Percentiles rank a stretch among this genome's conserved stretches.
phyloP scores from a whole-genome alignment of 1,140 invertebrate genomes.

The Diabrotica virgifera region DNA sequence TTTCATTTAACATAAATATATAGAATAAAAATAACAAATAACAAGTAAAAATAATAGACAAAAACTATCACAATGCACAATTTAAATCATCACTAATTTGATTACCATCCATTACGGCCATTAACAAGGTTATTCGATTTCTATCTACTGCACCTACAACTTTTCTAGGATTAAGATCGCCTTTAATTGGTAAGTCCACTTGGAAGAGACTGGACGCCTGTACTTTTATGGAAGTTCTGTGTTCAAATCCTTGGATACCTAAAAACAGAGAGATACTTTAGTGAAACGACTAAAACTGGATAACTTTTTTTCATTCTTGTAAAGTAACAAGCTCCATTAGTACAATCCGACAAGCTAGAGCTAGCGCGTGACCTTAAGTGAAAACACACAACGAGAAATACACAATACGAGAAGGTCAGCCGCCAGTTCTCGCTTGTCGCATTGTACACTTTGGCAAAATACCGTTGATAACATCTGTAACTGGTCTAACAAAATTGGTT shows the following conservation, averaged over 20 bases:
- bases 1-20: background rate
- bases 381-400: no score
- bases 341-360: no score
- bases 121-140: constrained; percentile 46
- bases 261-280: constrained; percentile 16
- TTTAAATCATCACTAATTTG: constrained; percentile 37
- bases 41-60: background rate
- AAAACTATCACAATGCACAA: constrained; percentile 29
- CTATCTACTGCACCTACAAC: constrained; percentile 37
- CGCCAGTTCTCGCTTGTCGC: no score
- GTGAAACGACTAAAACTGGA: no score
- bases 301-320: no score
- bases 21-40: background rate
- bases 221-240: constrained; percentile 32
- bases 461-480: no score
- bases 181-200: constrained; percentile 26
- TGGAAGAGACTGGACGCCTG: constrained; percentile 33
- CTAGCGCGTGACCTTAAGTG: no score
- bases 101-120: constrained; percentile 51
- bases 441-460: no score
- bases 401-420: no score
- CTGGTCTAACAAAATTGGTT: no score
- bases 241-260: constrained; percentile 44
- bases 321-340: no score
- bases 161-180: constrained; percentile 22